Percentiles rank a stretch among this genome's conserved stretches.
Evolutionary conservation across 2,888 invertebrate genomes (phyloP).

Genomic region (Acanthosepion pharaonis): DNA sequence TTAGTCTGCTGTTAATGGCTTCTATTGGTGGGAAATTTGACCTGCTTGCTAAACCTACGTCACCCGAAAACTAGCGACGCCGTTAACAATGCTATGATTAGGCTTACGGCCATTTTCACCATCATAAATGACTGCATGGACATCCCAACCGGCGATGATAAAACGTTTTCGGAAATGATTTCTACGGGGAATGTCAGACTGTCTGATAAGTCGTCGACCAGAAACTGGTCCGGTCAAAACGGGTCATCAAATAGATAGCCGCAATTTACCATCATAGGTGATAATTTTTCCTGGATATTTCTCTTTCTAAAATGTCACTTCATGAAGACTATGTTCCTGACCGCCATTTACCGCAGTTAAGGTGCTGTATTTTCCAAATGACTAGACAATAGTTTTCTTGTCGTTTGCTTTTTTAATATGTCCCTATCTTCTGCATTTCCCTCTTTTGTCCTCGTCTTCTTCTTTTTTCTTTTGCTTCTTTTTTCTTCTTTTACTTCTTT

Average conservation of each 20-base stretch:
- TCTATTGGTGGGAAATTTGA: background rate
- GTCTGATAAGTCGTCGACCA: slow-evolving; percentile 17
- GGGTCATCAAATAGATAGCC: background rate
- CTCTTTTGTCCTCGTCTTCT: background rate
- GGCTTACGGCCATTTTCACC: background rate
- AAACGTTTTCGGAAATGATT: slow-evolving; percentile 2
- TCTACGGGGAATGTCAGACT: background rate
- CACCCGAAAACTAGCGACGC: background rate
- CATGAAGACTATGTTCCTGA: background rate
- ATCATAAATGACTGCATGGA: background rate
- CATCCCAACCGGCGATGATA: background rate
- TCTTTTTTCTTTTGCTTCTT: background rate
- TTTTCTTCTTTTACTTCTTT: background rate
- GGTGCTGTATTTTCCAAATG: background rate
- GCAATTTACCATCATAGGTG: background rate
- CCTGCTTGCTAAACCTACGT: background rate
- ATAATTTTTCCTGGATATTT: background rate
- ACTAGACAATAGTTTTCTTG: background rate
- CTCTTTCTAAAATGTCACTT: background rate
- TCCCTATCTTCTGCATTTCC: background rate
- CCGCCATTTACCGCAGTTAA: background rate
- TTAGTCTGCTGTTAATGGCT: background rate
- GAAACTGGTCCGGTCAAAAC: background rate
- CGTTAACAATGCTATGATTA: background rate
- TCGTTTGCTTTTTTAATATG: background rate